Evolutionary conservation across 1,140 invertebrate species (phyloP), one percentile per base, ranked within the genome.

Genomic region (Hypothenemus hampei): DNA sequence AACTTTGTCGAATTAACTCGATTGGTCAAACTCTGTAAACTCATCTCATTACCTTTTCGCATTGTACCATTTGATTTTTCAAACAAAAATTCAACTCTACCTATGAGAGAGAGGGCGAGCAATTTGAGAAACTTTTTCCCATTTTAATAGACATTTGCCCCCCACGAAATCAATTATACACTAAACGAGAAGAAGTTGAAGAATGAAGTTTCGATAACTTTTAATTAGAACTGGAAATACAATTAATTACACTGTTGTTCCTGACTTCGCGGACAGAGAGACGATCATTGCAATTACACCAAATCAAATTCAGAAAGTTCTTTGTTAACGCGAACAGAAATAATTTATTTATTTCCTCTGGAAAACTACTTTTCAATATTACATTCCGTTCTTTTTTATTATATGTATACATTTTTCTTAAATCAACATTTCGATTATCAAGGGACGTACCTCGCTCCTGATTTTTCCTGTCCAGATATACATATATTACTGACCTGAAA

Each of bases 191-290:
- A 48, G 46, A n/a, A n/a, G n/a, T n/a, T 48, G 35, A 37, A 35
- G 46, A 48, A 35, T 48, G 26, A 48, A 48, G 46, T 48, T 48
- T 48, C 46, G 26, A 48, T 48, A 48, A 48, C 29, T 48, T 48
- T 48, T 48, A 48, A 48, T 48, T 48, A 48, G 46, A 48, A 11
- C 46, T 6, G 46, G 46, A 48, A 48, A 16, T 35, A 48, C 46
- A 48, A 48, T 48, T 48, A 48, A 48, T 48, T 48, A 48, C 24
- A 48, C 36, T 48, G 46, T 48, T 48, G 46, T 48, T 48, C 11
- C 20, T 37, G 29, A 23, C 46, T 35, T 37, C 23, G 10, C 29
- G 22, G 15, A 31, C 46, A 48, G 46, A 39, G 10, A 8, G 36
- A 23, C 11, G 16, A 33, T 13, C 13, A 23, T 33, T 33, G 6